Conservation (phyloP, 2,113 vertebrate species). For the Thamnophis sirtalis region DNA sequence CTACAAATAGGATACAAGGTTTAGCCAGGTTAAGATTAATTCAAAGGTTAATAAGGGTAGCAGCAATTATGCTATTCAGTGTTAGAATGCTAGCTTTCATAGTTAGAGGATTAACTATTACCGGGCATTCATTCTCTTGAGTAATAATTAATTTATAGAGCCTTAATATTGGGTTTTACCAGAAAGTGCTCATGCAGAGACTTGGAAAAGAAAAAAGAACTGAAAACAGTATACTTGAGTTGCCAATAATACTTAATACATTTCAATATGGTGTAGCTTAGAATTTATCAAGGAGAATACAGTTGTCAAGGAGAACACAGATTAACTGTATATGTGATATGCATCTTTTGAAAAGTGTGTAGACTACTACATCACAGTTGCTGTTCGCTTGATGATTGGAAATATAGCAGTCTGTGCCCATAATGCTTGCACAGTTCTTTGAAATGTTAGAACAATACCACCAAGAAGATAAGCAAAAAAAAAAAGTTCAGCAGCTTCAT, state of each 20-base stretch:
- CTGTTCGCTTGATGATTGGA: constrained; percentile 61
- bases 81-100: no score
- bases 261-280: constrained; percentile 46
- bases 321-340: no score
- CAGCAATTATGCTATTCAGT: neutral
- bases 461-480: constrained; percentile 48
- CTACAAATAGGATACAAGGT: no score
- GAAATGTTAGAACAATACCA: constrained; percentile 46
- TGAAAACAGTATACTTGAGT: constrained; percentile 17
- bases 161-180: neutral
- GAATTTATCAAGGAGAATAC: constrained; percentile 57
- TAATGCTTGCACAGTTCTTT: constrained; percentile 55
- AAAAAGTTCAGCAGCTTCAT: constrained; percentile 41
- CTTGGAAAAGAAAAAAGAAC: no score
- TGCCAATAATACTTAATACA: constrained; percentile 49
- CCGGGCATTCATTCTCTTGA: neutral
- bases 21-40: no score
- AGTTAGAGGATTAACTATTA: constrained; percentile 1
- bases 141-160: neutral
- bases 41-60: neutral
- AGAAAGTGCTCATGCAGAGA: constrained; percentile 22
- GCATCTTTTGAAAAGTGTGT: constrained; percentile 47
- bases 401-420: constrained; percentile 58
- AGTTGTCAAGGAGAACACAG: constrained; percentile 10
- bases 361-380: constrained; percentile 56